These are phyloP conservation scores for Crepidodera aurea DNA, from an alignment of 2,888 invertebrate genomes.

Conservation along the genomic window DNA sequence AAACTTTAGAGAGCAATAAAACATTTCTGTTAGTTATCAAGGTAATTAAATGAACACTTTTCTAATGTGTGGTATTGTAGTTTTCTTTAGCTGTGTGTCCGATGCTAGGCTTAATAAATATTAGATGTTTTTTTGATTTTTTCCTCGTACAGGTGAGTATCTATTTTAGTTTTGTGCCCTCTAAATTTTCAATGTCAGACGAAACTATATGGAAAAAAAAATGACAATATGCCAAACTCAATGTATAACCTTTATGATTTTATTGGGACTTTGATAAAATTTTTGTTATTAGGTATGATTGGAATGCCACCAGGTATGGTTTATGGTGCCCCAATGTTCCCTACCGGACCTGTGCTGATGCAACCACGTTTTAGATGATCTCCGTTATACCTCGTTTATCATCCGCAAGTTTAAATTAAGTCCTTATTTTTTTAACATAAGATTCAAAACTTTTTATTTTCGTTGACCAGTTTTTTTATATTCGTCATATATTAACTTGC, in stretches of 20 bases:
- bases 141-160: slow-evolving; percentile 50
- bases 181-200: slow-evolving; percentile 17
- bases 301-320: slow-evolving; percentile 62
- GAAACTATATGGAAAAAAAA: slow-evolving; percentile 37
- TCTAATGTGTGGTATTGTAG: slow-evolving; percentile 54
- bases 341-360: slow-evolving; percentile 67
- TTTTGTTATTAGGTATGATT: slow-evolving; percentile 60
- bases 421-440: slow-evolving; percentile 25
- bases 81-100: slow-evolving; percentile 56
- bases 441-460: slow-evolving; percentile 20
- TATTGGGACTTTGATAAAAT: slow-evolving; percentile 25
- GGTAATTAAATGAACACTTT: slow-evolving; percentile 43
- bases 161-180: slow-evolving; percentile 40
- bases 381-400: slow-evolving; percentile 69
- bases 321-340: slow-evolving; percentile 62
- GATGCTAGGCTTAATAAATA: slow-evolving; percentile 54
- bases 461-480: slow-evolving; percentile 8
- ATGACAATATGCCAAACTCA: slow-evolving; percentile 45
- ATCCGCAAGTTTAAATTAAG: slow-evolving; percentile 58
- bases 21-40: slow-evolving; percentile 31
- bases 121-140: slow-evolving; percentile 34
- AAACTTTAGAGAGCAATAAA: slow-evolving; percentile 34
- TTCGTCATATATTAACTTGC: slow-evolving; percentile 17
- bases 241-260: slow-evolving; percentile 13
- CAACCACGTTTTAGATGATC: slow-evolving; percentile 90